A percentile compares a stretch with the other conserved stretches of the same genome.
phyloP scores from a whole-genome alignment of 2,888 invertebrate species.

The Eristalis pertinax region DNA sequence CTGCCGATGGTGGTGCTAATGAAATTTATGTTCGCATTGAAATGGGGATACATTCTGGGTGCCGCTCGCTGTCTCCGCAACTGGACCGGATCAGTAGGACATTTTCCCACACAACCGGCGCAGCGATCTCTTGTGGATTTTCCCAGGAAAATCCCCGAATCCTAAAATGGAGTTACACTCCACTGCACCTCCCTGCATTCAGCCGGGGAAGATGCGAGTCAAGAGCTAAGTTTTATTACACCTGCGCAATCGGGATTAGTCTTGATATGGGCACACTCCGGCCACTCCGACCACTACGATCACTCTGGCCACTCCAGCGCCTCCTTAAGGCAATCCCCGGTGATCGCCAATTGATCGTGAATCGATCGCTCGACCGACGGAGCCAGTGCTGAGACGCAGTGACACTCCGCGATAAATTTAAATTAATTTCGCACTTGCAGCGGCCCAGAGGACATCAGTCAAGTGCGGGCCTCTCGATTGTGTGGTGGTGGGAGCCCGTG shows the following conservation, averaged over 20 bases:
- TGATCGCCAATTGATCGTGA: background rate
- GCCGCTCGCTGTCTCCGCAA: constrained; percentile 6
- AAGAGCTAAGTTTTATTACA: constrained; percentile 67
- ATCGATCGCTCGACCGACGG: constrained; percentile 5
- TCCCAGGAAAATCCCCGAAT: constrained; percentile 67
- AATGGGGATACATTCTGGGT: constrained; percentile 54
- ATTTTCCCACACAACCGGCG: constrained; percentile 57
- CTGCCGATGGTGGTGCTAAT: constrained; percentile 48
- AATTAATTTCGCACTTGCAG: constrained; percentile 65
- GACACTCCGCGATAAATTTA: constrained; percentile 68
- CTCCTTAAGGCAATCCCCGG: constrained; percentile 49
- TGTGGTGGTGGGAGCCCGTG: constrained; percentile 14
- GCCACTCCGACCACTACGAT: too few species aligned
- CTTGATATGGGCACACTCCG: constrained; percentile 58
- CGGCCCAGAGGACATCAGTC: constrained; percentile 37
- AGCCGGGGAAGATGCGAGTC: background rate
- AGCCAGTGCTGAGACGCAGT: background rate
- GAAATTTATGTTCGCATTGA: constrained; percentile 70
- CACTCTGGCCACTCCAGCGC: background rate
- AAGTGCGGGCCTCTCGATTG: constrained; percentile 63
- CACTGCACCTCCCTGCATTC: too few species aligned
- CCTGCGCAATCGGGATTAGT: constrained; percentile 59
- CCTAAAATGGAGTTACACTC: constrained; percentile 54
- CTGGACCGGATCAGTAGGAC: constrained; percentile 23
- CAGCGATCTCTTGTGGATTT: constrained; percentile 36